Conservation (phyloP, 1,140 invertebrate genomes). For the Drosophila santomea region DNA sequence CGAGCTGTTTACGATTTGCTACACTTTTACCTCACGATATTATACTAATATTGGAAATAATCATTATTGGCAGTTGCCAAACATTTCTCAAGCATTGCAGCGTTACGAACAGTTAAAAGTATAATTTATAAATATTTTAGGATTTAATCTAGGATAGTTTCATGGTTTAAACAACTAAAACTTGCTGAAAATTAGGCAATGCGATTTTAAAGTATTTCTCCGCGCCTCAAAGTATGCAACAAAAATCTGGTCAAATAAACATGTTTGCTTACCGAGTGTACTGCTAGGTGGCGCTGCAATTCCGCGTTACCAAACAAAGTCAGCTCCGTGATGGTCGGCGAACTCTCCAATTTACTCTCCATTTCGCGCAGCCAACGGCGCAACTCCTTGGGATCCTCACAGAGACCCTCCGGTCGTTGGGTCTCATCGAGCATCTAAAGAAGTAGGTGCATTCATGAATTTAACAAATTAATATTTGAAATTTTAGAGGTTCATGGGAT, state of each 20-base stretch:
- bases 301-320: conserved; percentile 68
- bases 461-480: too few relatives aligned
- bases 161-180: neutral
- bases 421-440: conserved; percentile 73
- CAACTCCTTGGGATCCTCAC: conserved; percentile 79
- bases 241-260: too few relatives aligned
- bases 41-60: neutral
- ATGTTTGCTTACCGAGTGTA: conserved; percentile 76
- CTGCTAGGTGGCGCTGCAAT: conserved; percentile 74
- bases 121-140: neutral
- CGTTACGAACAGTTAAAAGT: too few relatives aligned
- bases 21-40: conserved; percentile 56
- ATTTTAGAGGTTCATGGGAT: too few relatives aligned
- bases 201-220: neutral
- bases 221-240: neutral
- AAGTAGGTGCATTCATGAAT: neutral
- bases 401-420: conserved; percentile 63
- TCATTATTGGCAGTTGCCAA: too few relatives aligned
- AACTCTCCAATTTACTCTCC: conserved; percentile 77
- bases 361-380: conserved; percentile 87
- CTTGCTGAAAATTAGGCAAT: neutral
- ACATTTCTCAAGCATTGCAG: too few relatives aligned
- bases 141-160: too few relatives aligned
- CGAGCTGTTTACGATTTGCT: conserved; percentile 32
- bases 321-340: conserved; percentile 73